Percentiles rank a stretch among this genome's conserved stretches.
These are phyloP conservation scores for Halotydeus destructor DNA, from an alignment of 1,140 invertebrate species.

Conservation along the genomic window DNA sequence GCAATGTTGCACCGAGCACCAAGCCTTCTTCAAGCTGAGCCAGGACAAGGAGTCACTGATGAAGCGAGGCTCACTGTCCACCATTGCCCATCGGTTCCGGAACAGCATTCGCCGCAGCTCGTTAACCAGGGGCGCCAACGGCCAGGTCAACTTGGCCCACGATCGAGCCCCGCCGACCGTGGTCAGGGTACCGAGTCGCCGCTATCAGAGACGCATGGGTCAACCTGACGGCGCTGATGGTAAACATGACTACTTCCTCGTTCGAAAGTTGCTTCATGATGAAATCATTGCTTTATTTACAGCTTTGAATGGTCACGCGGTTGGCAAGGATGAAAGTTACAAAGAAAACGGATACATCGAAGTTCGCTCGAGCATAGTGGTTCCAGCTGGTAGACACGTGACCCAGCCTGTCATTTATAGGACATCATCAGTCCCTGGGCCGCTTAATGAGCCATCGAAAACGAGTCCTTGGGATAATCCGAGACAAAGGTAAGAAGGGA, in stretches of 20 bases:
- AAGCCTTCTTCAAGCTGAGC: conserved; percentile 82
- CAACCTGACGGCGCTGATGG: conserved; percentile 25
- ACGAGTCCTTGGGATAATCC: conserved; percentile 47
- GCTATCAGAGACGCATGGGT: conserved; percentile 47
- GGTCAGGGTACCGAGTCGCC: conserved; percentile 62
- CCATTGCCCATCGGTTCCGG: no score
- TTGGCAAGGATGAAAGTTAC: conserved; percentile 3
- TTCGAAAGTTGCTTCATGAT: no score
- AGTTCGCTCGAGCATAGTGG: conserved; percentile 1
- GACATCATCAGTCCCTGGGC: conserved; percentile 18
- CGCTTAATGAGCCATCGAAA: conserved; percentile 33
- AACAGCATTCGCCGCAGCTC: neutral
- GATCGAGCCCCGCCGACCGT: conserved; percentile 50
- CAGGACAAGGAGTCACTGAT: conserved; percentile 6
- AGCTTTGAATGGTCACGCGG: no score
- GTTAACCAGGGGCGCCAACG: neutral
- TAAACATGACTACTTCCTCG: conserved; percentile 9
- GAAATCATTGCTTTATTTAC: no score
- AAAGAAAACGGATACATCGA: conserved; percentile 5
- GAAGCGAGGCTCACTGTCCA: no score
- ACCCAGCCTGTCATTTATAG: conserved; percentile 15
- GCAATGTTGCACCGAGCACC: conserved; percentile 98
- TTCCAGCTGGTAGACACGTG: conserved; percentile 1
- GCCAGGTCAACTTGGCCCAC: neutral
- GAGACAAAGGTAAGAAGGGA: conserved; percentile 12